phyloP scores from a whole-genome alignment of 1,140 invertebrate species.

The Aporrectodea caliginosa region DNA sequence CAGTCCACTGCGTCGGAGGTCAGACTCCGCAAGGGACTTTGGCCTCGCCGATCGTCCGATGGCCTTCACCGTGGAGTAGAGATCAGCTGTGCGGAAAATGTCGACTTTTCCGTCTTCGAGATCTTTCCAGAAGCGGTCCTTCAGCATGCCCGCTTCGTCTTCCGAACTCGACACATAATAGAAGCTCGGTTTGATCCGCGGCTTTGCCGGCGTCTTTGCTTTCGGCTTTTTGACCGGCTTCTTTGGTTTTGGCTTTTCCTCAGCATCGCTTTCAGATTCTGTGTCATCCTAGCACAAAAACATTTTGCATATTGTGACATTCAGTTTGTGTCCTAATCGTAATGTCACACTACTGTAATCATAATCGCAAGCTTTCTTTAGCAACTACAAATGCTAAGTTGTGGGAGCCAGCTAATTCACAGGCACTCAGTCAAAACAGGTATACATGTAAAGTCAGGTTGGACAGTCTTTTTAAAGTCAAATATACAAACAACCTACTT shows the following conservation, averaged over 20 bases:
- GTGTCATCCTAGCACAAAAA: no score
- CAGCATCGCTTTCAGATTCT: not conserved
- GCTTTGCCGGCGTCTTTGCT: conserved; percentile 12
- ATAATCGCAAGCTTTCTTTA: no score
- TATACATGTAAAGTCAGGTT: no score
- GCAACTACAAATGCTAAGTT: no score
- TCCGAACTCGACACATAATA: conserved; percentile 23
- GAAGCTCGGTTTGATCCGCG: conserved; percentile 9
- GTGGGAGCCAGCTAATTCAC: no score
- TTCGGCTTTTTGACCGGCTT: not conserved
- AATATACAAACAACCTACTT: no score
- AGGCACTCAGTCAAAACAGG: no score
- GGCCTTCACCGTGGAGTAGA: not conserved
- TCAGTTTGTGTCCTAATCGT: no score
- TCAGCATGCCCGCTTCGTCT: conserved; percentile 19
- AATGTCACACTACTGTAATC: no score
- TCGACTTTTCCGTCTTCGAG: conserved; percentile 15
- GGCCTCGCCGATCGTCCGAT: not conserved
- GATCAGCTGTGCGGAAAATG: not conserved
- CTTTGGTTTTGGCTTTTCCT: not conserved
- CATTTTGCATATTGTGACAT: no score
- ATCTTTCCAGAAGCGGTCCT: conserved; percentile 26
- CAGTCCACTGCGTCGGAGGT: not conserved
- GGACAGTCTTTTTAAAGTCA: no score
- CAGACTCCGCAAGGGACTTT: not conserved